Evolutionary conservation across 2,888 invertebrate species (phyloP).

Genomic region (Agonopterix alstromeriana): DNA sequence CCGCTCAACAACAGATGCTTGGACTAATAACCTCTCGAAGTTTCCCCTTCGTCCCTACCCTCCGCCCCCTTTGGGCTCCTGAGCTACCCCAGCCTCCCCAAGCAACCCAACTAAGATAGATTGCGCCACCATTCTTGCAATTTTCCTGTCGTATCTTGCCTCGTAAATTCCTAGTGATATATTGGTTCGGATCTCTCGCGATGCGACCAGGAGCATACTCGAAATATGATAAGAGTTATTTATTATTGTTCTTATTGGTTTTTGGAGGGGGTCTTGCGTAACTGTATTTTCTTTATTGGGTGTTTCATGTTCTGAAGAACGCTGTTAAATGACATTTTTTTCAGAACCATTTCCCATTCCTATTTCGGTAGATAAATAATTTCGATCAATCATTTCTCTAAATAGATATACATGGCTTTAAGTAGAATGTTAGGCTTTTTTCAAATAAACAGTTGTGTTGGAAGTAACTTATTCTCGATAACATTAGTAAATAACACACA

Average conservation of each 20-base stretch:
- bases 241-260: constrained; percentile 78
- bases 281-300: constrained; percentile 38
- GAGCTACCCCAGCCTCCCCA: constrained; percentile 64
- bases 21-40: constrained; percentile 79
- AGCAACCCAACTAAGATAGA: constrained; percentile 87
- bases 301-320: constrained; percentile 28
- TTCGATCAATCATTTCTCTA: too few species aligned
- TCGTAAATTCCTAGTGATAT: constrained; percentile 92
- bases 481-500: constrained; percentile 14
- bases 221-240: constrained; percentile 78
- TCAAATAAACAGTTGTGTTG: too few species aligned
- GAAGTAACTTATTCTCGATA: constrained; percentile 17
- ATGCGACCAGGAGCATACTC: constrained; percentile 77
- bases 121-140: constrained; percentile 95
- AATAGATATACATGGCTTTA: too few species aligned
- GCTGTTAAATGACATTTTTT: constrained; percentile 3
- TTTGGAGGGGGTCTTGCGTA: constrained; percentile 55
- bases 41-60: constrained; percentile 63
- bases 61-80: constrained; percentile 45
- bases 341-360: too few species aligned
- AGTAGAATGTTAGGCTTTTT: too few species aligned
- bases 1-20: constrained; percentile 78
- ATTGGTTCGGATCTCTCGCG: constrained; percentile 80
- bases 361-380: too few species aligned
- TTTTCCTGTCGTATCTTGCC: constrained; percentile 94